Base-by-base conservation (phyloP, 2,113 vertebrate genomes). In the Oxygymnocypris stewartii region DNA sequence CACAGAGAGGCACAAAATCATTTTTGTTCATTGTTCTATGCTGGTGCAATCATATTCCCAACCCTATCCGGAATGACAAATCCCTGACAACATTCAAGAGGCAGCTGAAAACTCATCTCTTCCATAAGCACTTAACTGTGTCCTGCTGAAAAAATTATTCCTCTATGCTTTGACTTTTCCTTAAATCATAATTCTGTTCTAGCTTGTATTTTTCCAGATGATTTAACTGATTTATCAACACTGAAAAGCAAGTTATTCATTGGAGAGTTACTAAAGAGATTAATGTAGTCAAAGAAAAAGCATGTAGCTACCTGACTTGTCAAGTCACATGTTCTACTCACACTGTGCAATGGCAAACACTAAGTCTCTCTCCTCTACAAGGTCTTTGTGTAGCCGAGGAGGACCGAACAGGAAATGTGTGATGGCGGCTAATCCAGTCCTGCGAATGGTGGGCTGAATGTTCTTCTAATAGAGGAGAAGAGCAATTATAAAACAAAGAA, bases 311-410 rank as follows among this genome's bases (percentile, higher is more conserved):
- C 35, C n/a, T 18, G 13, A 81, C 40, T 44, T 81, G 20, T 44
- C 8, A 20, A 18, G n/a, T 79, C 11, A 23, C 16, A 47, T 42
- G 28, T 14, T 63, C 11, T 18, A 84, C 97, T 97, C 93, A 99
- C 97, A 97, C 87, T 96, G 97, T 10, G 97, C 97, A 7, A 99
- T 97, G 88, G 97, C 95, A 89, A 99, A 95, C 35, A 95, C 96
- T 87, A 99, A 93, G 89, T 99, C 96, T 86, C 95, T 94, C 93
- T 99, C 97, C n/a, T 94, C 96, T 85, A 90, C 89, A 47, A 99
- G 97, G 82, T 96, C 96, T 2, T 94, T 93, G 90, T 94, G 96
- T 67, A 99, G 95, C 44, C 93, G 95, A 0, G 97, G 97, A 0
- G 96, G 96, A 0, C 97, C 97, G 0, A 98, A 95, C 83, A 99